These are phyloP conservation scores for Campaea margaritaria DNA, from an alignment of 2,888 invertebrate species.

Conservation along the genomic window DNA sequence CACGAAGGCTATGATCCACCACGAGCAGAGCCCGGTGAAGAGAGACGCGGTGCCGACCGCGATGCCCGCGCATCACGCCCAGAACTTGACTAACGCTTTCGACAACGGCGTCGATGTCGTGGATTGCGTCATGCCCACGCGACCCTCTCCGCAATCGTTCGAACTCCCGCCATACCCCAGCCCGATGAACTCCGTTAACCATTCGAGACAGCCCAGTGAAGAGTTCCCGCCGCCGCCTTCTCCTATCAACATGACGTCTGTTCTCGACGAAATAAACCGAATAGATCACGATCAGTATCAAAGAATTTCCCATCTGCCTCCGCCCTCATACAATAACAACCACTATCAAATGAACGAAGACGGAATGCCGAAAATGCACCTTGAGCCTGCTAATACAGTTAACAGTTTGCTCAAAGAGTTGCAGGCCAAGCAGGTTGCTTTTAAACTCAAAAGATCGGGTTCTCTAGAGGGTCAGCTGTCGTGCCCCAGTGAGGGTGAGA, in stretches of 20 bases:
- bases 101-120: slow-evolving; percentile 87
- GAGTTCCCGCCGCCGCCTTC: slow-evolving; percentile 96
- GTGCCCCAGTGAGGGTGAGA: slow-evolving; percentile 56
- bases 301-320: slow-evolving; percentile 29
- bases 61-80: slow-evolving; percentile 65
- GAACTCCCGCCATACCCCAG: slow-evolving; percentile 93
- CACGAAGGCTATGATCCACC: slow-evolving; percentile 94
- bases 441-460: slow-evolving; percentile 66
- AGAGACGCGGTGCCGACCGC: slow-evolving; percentile 66
- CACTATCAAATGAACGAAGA: slow-evolving; percentile 51
- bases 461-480: slow-evolving; percentile 73
- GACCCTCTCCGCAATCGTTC: slow-evolving; percentile 76
- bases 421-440: slow-evolving; percentile 74
- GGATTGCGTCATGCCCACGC: slow-evolving; percentile 82
- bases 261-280: slow-evolving; percentile 86
- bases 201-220: slow-evolving; percentile 94
- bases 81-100: slow-evolving; percentile 72
- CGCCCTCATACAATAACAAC: slow-evolving; percentile 10
- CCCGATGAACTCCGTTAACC: slow-evolving; percentile 90
- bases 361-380: slow-evolving; percentile 35
- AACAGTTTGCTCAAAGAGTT: slow-evolving; percentile 91
- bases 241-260: slow-evolving; percentile 88
- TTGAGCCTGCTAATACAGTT: slow-evolving; percentile 46
- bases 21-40: slow-evolving; percentile 90
- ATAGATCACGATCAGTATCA: slow-evolving; percentile 60